Conservation (phyloP, 2,113 vertebrate genomes). For the Galbula dea region DNA sequence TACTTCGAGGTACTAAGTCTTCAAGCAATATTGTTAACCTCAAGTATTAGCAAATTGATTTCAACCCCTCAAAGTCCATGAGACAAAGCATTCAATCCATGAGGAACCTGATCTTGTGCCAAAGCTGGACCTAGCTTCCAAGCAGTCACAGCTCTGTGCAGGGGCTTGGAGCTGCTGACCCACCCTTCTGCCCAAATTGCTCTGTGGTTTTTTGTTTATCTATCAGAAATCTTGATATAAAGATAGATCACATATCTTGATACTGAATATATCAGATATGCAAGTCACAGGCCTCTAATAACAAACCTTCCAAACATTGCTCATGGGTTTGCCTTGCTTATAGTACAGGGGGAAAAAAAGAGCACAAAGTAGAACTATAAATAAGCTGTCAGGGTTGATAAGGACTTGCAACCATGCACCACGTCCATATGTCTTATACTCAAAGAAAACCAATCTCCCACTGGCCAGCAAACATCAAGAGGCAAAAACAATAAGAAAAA, state of each 20-base stretch:
- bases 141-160: not conserved
- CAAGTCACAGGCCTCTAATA: not conserved
- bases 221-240: not conserved
- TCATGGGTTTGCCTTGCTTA: not conserved
- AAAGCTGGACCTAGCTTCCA: not conserved
- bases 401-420: not conserved
- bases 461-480: not conserved
- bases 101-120: not conserved
- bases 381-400: not conserved
- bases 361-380: not conserved
- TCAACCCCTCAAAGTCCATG: not conserved
- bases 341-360: not conserved
- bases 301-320: not conserved
- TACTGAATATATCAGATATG: not conserved
- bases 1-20: not conserved
- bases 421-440: not conserved
- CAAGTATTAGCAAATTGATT: not conserved
- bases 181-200: not conserved
- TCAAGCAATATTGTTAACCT: not conserved
- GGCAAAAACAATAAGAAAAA: not conserved
- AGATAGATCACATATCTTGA: too few relatives aligned
- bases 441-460: not conserved
- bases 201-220: not conserved
- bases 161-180: not conserved
- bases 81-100: fast-evolving